phyloP scores from a whole-genome alignment of 2,113 vertebrate species.

The Carassius gibelio region DNA sequence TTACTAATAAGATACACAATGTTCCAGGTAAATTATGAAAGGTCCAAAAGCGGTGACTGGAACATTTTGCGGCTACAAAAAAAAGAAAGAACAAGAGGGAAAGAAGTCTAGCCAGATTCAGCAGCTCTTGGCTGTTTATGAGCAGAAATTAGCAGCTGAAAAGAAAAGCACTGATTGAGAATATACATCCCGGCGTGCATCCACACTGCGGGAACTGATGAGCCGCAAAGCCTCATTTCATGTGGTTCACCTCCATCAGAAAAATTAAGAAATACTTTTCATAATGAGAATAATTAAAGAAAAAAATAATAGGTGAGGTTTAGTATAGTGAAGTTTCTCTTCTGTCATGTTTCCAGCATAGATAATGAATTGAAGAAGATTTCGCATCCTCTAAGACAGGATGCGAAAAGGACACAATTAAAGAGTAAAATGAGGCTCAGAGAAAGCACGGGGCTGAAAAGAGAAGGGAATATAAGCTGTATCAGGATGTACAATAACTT shows the following conservation, averaged over 20 bases:
- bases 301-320: not conserved
- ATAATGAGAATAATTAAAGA: not conserved
- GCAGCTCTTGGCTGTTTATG: not conserved
- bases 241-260: not conserved
- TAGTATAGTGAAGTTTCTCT: not conserved
- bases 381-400: too few relatives aligned
- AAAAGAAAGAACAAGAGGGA: not conserved
- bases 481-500: not conserved
- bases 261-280: not conserved
- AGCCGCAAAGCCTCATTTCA: not conserved
- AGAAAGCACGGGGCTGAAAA: not conserved
- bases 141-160: slow-evolving; percentile 1
- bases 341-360: not conserved
- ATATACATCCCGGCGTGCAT: not conserved
- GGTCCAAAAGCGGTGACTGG: not conserved
- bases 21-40: not conserved
- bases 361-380: not conserved
- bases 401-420: not conserved
- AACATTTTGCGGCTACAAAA: not conserved
- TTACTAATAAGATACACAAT: not conserved
- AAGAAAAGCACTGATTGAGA: not conserved
- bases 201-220: slow-evolving; percentile 4
- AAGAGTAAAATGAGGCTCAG: not conserved
- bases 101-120: not conserved
- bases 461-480: not conserved